These are phyloP conservation scores for Epinephelus fuscoguttatus DNA, from an alignment of 2,113 vertebrate genomes.

Conservation along the genomic window DNA sequence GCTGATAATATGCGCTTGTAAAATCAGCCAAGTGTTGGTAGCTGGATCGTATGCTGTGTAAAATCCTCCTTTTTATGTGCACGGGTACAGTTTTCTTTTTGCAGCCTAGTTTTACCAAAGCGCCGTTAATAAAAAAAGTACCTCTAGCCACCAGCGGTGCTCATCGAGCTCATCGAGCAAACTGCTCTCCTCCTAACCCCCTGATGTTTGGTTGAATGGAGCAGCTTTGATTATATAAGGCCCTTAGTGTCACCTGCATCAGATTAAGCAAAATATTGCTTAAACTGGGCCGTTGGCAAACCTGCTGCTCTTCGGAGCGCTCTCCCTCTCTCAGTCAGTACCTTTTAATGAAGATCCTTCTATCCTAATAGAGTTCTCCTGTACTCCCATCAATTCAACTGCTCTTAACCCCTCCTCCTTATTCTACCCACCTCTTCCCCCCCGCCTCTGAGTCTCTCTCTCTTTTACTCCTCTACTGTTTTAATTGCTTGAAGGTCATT, in stretches of 20 bases:
- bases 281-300: conserved; percentile 40
- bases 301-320: conserved; percentile 19
- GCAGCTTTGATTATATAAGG: conserved; percentile 54
- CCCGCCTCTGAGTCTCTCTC: conserved; percentile 9
- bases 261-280: conserved; percentile 44
- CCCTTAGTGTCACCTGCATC: conserved; percentile 30
- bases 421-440: conserved; percentile 18
- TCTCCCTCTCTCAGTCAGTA: conserved; percentile 38
- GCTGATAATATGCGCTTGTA: conserved; percentile 33
- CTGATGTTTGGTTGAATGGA: conserved; percentile 48
- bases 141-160: conserved; percentile 16
- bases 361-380: conserved; percentile 64
- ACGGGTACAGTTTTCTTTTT: conserved; percentile 10
- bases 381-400: conserved; percentile 63
- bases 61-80: conserved; percentile 35
- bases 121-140: conserved; percentile 15
- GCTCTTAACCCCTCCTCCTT: conserved; percentile 65
- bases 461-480: conserved; percentile 59
- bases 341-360: conserved; percentile 74
- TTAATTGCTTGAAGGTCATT: conserved; percentile 89
- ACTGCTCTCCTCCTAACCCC: conserved; percentile 52
- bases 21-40: conserved; percentile 48
- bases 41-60: conserved; percentile 15
- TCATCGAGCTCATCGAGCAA: conserved; percentile 34
- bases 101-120: conserved; percentile 14